Conservation (phyloP, 2,797 vertebrate species). For the Enteromius argenteus region DNA sequence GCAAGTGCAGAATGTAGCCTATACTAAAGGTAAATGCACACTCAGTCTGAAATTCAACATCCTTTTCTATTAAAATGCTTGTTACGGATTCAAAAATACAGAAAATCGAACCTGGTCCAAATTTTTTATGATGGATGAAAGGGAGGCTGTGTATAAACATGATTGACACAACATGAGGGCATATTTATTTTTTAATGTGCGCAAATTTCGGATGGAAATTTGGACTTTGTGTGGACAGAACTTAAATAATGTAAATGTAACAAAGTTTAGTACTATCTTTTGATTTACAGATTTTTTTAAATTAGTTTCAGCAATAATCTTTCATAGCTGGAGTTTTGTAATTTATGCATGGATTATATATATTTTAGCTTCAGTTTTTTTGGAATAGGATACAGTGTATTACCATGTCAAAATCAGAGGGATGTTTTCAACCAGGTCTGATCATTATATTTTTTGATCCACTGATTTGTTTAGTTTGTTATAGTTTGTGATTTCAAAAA, state of each 20-base stretch:
- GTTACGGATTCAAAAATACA: no score
- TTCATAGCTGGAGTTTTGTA: not conserved
- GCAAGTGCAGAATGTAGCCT: not conserved
- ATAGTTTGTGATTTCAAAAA: no score
- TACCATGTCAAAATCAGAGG: not conserved
- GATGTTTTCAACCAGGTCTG: not conserved
- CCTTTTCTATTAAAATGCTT: no score
- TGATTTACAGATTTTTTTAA: not conserved
- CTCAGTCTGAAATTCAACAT: no score
- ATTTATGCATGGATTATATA: not conserved
- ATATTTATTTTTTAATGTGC: no score
- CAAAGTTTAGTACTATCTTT: not conserved
- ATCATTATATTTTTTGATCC: not conserved
- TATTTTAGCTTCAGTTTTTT: not conserved
- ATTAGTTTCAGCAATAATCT: not conserved
- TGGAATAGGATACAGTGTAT: not conserved
- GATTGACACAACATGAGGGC: no score
- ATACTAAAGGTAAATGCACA: not conserved
- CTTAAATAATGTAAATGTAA: not conserved
- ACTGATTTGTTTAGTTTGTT: not conserved
- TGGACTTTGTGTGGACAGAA: no score
- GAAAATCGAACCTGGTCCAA: no score
- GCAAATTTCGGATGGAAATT: no score
- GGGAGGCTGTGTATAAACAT: no score
- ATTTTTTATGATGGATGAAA: no score